Conservation (phyloP, 2,888 invertebrate species). For the Phytoseiulus persimilis region DNA sequence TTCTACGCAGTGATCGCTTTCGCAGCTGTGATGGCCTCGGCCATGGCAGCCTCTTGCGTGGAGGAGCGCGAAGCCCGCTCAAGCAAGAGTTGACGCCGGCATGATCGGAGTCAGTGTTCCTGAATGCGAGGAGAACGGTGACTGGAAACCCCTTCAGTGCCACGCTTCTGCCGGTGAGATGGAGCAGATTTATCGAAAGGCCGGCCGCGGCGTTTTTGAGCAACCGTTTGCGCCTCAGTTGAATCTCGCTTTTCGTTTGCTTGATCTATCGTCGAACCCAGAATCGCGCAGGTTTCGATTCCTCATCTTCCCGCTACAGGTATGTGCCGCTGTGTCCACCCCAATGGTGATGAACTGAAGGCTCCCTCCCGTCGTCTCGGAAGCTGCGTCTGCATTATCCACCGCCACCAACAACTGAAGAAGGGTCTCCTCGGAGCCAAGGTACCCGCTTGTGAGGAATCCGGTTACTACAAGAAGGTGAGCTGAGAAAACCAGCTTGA, state of each 20-base stretch:
- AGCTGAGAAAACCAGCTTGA: not conserved
- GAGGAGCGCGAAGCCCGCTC: not conserved
- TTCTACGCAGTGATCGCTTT: not conserved
- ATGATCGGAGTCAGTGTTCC: not conserved
- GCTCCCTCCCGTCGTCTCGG: not conserved
- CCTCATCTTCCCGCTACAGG: not conserved
- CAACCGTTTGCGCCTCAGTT: no score
- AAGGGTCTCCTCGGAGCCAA: not conserved
- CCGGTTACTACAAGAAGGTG: slow-evolving; percentile 23
- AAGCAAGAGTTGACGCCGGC: slow-evolving; percentile 6
- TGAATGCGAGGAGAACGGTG: slow-evolving; percentile 13
- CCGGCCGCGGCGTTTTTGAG: not conserved
- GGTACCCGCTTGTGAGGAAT: not conserved
- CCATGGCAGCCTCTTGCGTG: not conserved
- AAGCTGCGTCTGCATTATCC: not conserved
- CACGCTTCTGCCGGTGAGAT: not conserved
- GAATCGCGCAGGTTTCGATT: no score
- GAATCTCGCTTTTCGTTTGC: no score
- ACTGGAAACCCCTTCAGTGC: not conserved
- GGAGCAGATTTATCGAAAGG: not conserved
- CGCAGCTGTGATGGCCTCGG: not conserved
- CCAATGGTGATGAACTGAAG: not conserved
- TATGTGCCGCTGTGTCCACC: slow-evolving; percentile 20
- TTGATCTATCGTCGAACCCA: no score
- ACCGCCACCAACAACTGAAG: not conserved